Evolutionary conservation across 2,888 invertebrate species (phyloP).

Genomic region (Euspilapteryx auroguttella): DNA sequence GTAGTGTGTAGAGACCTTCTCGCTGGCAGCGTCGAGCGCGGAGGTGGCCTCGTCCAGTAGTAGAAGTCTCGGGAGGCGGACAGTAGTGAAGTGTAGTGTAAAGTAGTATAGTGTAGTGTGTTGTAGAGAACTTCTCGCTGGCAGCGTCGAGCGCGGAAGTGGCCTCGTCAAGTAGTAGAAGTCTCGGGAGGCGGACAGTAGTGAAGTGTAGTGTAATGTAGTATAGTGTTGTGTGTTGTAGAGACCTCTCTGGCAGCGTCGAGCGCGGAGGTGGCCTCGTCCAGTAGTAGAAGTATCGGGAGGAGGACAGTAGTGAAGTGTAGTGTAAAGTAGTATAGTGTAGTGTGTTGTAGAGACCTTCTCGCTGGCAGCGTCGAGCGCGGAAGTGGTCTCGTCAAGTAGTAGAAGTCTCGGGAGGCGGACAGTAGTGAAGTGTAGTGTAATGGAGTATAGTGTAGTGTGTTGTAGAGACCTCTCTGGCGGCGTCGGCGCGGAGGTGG

Average conservation of each 20-base stretch:
- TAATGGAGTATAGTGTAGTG: not conserved
- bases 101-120: conserved; percentile 5
- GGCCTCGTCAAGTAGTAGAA: too few species aligned
- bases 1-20: not conserved
- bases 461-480: not conserved
- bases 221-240: too few species aligned
- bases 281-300: conserved; percentile 36
- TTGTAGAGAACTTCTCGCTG: conserved; percentile 72
- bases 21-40: too few species aligned
- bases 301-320: not conserved
- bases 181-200: too few species aligned
- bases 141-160: conserved; percentile 64
- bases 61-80: too few species aligned
- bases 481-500: conserved; percentile 42
- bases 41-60: too few species aligned
- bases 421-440: too few species aligned
- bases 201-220: too few species aligned
- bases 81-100: not conserved
- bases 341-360: not conserved
- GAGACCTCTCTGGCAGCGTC: too few species aligned
- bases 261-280: conserved; percentile 60
- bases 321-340: not conserved
- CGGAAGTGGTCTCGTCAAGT: not conserved
- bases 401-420: too few species aligned
- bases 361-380: too few species aligned